phyloP scores from a whole-genome alignment of 2,888 invertebrate species.

The Hipparchia sbordonii region DNA sequence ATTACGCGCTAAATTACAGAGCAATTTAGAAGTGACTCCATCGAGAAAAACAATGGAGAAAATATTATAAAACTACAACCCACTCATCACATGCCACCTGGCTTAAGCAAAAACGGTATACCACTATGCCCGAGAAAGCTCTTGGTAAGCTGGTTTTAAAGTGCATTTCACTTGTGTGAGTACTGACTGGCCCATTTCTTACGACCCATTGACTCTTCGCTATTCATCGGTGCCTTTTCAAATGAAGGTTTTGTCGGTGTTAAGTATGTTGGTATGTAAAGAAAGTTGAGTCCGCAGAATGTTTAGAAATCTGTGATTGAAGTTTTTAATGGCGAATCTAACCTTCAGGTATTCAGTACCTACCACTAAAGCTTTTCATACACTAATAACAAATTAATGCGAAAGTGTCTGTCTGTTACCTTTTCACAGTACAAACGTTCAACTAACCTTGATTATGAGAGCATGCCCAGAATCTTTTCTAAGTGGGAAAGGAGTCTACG shows the following conservation, averaged over 20 bases:
- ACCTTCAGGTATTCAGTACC: neutral
- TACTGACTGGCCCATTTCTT: slow-evolving; percentile 77
- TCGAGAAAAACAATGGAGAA: slow-evolving; percentile 33
- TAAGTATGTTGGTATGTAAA: slow-evolving; percentile 55
- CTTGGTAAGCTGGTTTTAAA: slow-evolving; percentile 57
- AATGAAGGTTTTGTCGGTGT: slow-evolving; percentile 69
- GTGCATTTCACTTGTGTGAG: slow-evolving; percentile 64
- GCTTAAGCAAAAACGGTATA: slow-evolving; percentile 25
- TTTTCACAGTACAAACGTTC: too few species aligned
- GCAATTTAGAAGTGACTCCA: slow-evolving; percentile 24
- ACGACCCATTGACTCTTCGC: slow-evolving; percentile 77
- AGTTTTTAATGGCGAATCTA: slow-evolving; percentile 17
- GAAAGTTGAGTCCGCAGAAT: slow-evolving; percentile 24
- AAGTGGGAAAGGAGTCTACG: too few species aligned
- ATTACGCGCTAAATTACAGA: slow-evolving; percentile 25
- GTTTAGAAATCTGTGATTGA: slow-evolving; percentile 20
- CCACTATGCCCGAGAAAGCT: slow-evolving; percentile 45
- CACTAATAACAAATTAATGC: neutral
- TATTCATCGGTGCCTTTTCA: slow-evolving; percentile 78
- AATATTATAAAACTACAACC: slow-evolving; percentile 29
- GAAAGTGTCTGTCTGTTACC: neutral
- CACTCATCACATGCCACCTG: slow-evolving; percentile 35
- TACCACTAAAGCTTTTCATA: neutral
- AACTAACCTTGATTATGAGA: too few species aligned
- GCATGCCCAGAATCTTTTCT: too few species aligned